phyloP scores from a whole-genome alignment of 2,888 invertebrate genomes.

The Drosophila subsilvestris region DNA sequence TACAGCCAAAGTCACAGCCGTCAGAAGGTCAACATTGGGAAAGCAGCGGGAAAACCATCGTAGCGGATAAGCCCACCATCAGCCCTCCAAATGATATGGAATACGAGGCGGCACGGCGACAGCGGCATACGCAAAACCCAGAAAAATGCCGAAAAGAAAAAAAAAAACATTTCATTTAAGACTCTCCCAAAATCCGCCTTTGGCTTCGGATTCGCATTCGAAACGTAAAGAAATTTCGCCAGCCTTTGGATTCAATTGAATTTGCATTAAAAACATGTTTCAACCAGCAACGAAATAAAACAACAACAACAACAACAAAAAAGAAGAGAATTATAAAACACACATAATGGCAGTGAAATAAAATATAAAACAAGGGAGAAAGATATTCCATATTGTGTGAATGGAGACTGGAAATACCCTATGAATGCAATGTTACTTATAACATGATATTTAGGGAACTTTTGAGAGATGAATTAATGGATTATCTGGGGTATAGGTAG shows the following conservation, averaged over 20 bases:
- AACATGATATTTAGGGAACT: too few relatives aligned
- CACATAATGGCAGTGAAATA: slow-evolving; percentile 28
- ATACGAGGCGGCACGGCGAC: background rate
- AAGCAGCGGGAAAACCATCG: slow-evolving; percentile 28
- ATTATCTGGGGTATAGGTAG: too few relatives aligned
- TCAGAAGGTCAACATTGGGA: slow-evolving; percentile 29
- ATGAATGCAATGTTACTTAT: background rate
- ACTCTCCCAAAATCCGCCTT: slow-evolving; percentile 18
- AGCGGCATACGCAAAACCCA: background rate
- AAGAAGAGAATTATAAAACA: slow-evolving; percentile 39
- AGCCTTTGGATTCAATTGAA: slow-evolving; percentile 62
- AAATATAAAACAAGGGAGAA: slow-evolving; percentile 1
- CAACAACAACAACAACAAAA: slow-evolving; percentile 19
- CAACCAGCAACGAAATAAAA: slow-evolving; percentile 4
- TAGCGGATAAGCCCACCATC: slow-evolving; percentile 23
- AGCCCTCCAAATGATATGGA: slow-evolving; percentile 1
- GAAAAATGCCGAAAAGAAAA: slow-evolving; percentile 9
- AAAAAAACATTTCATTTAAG: slow-evolving; percentile 24
- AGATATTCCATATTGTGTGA: background rate
- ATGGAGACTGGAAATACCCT: background rate
- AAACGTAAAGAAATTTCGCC: slow-evolving; percentile 34
- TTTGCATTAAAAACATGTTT: slow-evolving; percentile 64
- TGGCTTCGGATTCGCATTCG: background rate
- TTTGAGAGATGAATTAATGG: too few relatives aligned
- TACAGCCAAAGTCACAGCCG: background rate